Base-by-base conservation (phyloP, 1,140 invertebrate species). In the Coptotermes formosanus region DNA sequence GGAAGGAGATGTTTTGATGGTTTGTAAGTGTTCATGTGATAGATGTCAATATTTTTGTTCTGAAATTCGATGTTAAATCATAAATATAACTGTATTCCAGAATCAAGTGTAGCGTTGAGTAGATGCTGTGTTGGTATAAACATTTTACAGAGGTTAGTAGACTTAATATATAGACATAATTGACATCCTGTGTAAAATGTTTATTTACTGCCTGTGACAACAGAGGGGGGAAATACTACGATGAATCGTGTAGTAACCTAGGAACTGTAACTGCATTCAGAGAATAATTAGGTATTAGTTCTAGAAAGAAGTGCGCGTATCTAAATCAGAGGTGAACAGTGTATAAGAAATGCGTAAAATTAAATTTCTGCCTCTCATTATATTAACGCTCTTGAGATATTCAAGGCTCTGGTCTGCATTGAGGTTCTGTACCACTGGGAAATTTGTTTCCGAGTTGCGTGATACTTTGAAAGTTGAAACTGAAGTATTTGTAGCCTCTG, bases 191-290 rank as follows among this genome's bases (percentile, higher is more conserved):
- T 81, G 32, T 82, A 38, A 86, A 86, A 83, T 86, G 86, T 84
- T 86, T 86, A 84, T 86, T 55, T 83, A 86, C 85, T 64, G 55
- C 85, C 81, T 86, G 81, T 86, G 85, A 86, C 85, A 86, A 86
- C 64, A 75, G 85, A 52, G 81, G 75, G 38, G 85, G 85, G 85
- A 82, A 86, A 86, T 86, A 86, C 85, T 86, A 86, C 85, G 85
- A 86, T 86, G 85, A 86, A 75, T 82, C 75, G 59, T 86, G 85
- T 86, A 82, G 85, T 86, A 86, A 75, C n/a, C n/a, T 30, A 75
- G 25, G 64, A 75, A 25, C 25, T 75, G 64, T 75, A 30, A 30
- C n/a, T 75, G 64, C n/a, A n/a, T 75, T 30, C 64, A 75, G n/a
- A 75, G 25, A 75, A 75, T 75, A 8, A 30, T 30, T 75, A n/a